phyloP scores from a whole-genome alignment of 2,888 invertebrate genomes.

The Protophormia terraenovae region DNA sequence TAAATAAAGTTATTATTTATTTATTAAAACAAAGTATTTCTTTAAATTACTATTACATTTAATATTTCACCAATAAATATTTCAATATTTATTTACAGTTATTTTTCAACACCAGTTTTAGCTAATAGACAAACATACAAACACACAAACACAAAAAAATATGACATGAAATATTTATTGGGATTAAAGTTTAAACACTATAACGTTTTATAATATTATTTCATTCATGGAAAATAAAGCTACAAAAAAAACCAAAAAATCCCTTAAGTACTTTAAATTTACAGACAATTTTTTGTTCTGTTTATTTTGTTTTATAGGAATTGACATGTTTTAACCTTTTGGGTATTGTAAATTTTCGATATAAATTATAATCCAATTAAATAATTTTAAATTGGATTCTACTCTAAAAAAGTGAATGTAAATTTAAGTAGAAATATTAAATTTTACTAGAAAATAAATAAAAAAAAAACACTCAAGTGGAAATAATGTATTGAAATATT shows the following conservation, averaged over 20 bases:
- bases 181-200: not conserved
- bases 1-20: too few species aligned
- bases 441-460: not conserved
- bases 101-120: not conserved
- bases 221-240: not conserved
- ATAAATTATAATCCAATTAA: constrained; percentile 49
- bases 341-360: constrained; percentile 4
- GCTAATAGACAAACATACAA: not conserved
- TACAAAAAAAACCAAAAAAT: constrained; percentile 7
- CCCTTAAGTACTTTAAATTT: constrained; percentile 11
- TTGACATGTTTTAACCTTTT: not conserved
- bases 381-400: not conserved
- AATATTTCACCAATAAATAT: too few species aligned
- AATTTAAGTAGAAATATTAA: constrained; percentile 3
- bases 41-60: too few species aligned
- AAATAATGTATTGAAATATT: not conserved
- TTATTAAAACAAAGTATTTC: too few species aligned
- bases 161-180: constrained; percentile 26
- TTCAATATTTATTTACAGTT: not conserved
- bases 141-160: not conserved
- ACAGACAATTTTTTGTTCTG: not conserved
- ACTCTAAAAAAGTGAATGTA: not conserved
- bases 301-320: too few species aligned
- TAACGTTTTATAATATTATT: not conserved
- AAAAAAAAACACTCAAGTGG: not conserved